Evolutionary conservation across 2,888 invertebrate genomes (phyloP).

Genomic region (Dynastes grantii): DNA sequence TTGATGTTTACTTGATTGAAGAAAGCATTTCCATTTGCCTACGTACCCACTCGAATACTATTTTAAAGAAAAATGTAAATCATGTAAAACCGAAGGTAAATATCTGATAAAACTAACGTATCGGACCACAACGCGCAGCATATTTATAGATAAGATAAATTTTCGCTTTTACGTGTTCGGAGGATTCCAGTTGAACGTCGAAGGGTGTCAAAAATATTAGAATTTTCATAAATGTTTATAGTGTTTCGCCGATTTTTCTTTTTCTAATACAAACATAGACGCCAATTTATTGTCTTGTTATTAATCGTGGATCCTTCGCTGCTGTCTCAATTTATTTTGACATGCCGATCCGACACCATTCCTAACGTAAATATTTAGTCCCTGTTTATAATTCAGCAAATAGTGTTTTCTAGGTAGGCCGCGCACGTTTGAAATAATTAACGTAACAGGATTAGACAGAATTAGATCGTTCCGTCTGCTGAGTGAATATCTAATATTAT

Average conservation of each 20-base stretch:
- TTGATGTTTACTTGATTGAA: no score
- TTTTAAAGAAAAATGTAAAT: background rate
- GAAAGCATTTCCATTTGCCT: no score
- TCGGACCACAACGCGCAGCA: background rate
- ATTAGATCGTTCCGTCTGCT: no score
- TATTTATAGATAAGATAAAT: conserved; percentile 34
- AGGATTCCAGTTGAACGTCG: background rate
- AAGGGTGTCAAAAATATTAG: conserved; percentile 4
- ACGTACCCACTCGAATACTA: background rate
- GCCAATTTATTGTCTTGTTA: conserved; percentile 35
- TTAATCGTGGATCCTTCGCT: conserved; percentile 10
- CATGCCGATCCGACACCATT: conserved; percentile 20
- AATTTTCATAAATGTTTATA: conserved; percentile 20
- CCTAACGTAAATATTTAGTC: conserved; percentile 28
- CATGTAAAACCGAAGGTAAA: background rate
- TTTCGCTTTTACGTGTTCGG: background rate
- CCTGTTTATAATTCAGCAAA: conserved; percentile 28
- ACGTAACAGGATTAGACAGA: no score
- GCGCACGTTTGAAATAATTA: conserved; percentile 5
- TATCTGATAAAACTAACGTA: conserved; percentile 24
- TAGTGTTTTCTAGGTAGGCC: conserved; percentile 19
- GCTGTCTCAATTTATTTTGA: conserved; percentile 33
- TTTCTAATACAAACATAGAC: conserved; percentile 24
- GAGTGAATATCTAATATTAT: no score
- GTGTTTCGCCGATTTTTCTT: conserved; percentile 3